These are phyloP conservation scores for Aleadryas rufinucha DNA, from an alignment of 2,113 vertebrate genomes.

Conservation along the genomic window DNA sequence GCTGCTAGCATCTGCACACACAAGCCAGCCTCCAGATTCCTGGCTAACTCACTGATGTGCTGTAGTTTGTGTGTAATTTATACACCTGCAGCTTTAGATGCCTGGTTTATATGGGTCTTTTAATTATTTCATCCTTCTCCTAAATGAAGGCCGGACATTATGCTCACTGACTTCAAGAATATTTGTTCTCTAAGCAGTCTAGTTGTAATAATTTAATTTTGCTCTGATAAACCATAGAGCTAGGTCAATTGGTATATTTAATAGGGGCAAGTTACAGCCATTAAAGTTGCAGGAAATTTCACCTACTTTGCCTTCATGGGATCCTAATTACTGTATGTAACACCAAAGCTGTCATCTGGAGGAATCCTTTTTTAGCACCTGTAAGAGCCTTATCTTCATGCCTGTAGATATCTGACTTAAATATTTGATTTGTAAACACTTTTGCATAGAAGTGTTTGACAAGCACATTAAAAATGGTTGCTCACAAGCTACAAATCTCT, in stretches of 20 bases:
- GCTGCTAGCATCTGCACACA: fast-evolving
- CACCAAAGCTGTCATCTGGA: not conserved
- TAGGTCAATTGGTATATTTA: not conserved
- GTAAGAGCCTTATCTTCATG: not conserved
- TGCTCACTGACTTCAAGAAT: not conserved
- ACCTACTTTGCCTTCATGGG: not conserved
- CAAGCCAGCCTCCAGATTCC: not conserved
- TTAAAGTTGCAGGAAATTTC: not conserved
- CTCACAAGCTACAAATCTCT: not conserved
- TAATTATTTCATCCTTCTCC: not conserved
- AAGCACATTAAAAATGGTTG: not conserved
- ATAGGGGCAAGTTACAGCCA: not conserved
- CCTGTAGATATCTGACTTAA: not conserved
- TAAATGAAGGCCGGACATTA: not conserved
- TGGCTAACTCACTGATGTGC: not conserved
- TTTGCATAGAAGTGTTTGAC: not conserved
- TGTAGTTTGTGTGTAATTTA: not conserved
- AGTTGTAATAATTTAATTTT: not conserved
- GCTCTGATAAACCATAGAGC: not conserved
- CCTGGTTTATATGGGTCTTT: not conserved
- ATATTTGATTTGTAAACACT: not conserved
- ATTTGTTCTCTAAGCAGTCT: not conserved
- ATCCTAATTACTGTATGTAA: not conserved
- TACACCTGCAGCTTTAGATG: not conserved
- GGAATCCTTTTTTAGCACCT: not conserved